A percentile compares a stretch with the other conserved stretches of the same genome.
Evolutionary conservation across 1,140 invertebrate species (phyloP).

Genomic region (Ditylenchus dipsaci): DNA sequence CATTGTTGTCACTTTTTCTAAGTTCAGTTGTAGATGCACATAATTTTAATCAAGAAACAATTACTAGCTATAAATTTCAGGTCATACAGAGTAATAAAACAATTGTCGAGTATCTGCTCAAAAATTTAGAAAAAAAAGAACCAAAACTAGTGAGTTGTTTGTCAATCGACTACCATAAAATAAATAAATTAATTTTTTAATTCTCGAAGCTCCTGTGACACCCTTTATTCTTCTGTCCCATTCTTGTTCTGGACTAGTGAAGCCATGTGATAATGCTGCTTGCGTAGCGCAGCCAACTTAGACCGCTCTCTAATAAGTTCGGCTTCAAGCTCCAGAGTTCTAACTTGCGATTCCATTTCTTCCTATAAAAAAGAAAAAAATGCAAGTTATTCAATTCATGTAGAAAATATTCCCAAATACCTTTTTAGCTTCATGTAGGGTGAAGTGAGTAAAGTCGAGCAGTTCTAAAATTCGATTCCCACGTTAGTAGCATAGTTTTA

Average conservation of each 20-base stretch:
- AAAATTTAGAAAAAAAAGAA: neutral
- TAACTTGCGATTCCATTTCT: constrained; percentile 81
- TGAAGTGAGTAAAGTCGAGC: constrained; percentile 80
- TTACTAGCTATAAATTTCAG: too few relatives aligned
- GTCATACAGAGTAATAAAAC: too few relatives aligned
- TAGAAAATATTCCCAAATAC: too few relatives aligned
- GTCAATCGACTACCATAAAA: neutral
- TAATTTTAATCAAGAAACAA: too few relatives aligned
- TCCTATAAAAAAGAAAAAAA: constrained; percentile 56
- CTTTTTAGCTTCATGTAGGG: constrained; percentile 85
- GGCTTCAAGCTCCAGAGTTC: constrained; percentile 82
- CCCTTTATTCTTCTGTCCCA: neutral
- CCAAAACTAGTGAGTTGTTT: neutral
- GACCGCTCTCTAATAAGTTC: constrained; percentile 79
- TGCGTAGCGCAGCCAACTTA: constrained; percentile 74
- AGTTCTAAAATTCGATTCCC: constrained; percentile 66
- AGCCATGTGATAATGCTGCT: constrained; percentile 84
- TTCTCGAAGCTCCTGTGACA: neutral
- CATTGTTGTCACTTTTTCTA: too few relatives aligned
- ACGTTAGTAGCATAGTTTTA: neutral
- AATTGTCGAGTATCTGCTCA: too few relatives aligned
- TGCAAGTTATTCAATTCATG: too few relatives aligned
- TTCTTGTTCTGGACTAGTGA: constrained; percentile 64
- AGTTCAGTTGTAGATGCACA: too few relatives aligned
- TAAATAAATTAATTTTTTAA: neutral